phyloP scores from a whole-genome alignment of 2,797 vertebrate species.

The Tokudaia tokunoshimensis region DNA sequence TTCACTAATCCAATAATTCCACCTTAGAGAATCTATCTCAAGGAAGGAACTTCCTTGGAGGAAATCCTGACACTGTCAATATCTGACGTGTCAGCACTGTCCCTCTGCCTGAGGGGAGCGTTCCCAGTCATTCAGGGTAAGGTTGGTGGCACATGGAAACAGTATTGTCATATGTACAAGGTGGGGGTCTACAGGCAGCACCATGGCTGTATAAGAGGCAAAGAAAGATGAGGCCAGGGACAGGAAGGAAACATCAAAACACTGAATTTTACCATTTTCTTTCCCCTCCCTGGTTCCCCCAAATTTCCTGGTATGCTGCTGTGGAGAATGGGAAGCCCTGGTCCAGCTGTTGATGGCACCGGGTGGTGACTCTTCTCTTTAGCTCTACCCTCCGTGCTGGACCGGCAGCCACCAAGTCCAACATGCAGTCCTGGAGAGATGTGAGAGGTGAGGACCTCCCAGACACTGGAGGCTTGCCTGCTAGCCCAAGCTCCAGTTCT shows the following conservation, averaged over 20 bases:
- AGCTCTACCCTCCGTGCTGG: fast-evolving
- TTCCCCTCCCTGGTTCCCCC: background rate
- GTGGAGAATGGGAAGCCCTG: background rate
- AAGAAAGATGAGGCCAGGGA: background rate
- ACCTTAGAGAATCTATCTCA: background rate
- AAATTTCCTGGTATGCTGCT: fast-evolving
- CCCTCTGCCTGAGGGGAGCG: fast-evolving
- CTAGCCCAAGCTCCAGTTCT: fast-evolving
- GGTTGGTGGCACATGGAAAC: fast-evolving
- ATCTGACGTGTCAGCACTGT: fast-evolving
- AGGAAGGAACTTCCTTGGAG: background rate
- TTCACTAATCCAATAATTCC: background rate
- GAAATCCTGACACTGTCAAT: background rate
- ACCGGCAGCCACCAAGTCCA: fast-evolving
- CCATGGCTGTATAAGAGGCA: background rate
- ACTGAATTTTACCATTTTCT: background rate
- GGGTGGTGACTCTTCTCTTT: fast-evolving
- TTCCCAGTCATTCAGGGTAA: fast-evolving
- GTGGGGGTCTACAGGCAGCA: fast-evolving
- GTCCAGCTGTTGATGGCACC: fast-evolving
- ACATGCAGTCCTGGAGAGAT: fast-evolving
- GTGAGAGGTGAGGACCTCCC: background rate
- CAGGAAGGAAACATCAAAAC: background rate
- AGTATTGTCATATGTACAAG: fast-evolving
- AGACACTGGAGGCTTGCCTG: fast-evolving